Evolutionary conservation across 2,888 invertebrate genomes (phyloP).

Genomic region (Acrocyrtus sp.): DNA sequence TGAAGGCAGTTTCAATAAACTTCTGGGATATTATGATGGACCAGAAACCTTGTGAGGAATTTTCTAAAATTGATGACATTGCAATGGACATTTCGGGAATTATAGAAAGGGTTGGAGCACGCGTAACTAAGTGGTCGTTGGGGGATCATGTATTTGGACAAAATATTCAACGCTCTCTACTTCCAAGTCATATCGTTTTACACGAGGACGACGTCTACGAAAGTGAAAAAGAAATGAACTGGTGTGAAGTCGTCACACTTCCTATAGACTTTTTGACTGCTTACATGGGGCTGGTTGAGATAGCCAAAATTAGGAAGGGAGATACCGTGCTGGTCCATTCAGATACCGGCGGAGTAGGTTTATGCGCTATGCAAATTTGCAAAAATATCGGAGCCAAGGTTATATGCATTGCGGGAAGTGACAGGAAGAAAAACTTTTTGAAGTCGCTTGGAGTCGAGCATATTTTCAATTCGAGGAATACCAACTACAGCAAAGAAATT

Average conservation of each 20-base stretch:
- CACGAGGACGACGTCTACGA: not conserved
- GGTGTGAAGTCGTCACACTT: conserved; percentile 1
- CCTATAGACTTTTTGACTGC: conserved; percentile 11
- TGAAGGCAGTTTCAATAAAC: conserved; percentile 18
- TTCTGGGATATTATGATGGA: conserved; percentile 21
- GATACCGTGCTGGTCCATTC: conserved; percentile 20
- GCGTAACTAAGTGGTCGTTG: not conserved
- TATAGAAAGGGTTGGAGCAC: not conserved
- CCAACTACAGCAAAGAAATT: conserved; percentile 5
- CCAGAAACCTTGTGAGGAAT: conserved; percentile 25
- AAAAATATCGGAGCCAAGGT: conserved; percentile 14
- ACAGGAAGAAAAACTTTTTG: conserved; percentile 12
- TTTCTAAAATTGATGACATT: conserved; percentile 10
- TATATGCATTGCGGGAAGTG: conserved; percentile 26
- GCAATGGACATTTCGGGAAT: conserved; percentile 3
- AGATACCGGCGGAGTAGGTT: conserved; percentile 23
- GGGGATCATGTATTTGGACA: not conserved
- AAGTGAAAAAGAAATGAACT: not conserved
- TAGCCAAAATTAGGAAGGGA: conserved; percentile 4
- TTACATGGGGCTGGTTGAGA: conserved; percentile 4
- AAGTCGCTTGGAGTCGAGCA: conserved; percentile 3
- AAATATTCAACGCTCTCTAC: not conserved
- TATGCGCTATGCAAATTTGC: conserved; percentile 16
- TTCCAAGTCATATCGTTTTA: not conserved
- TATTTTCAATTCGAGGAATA: conserved; percentile 22